phyloP scores from a whole-genome alignment of 2,888 invertebrate species.

The Perizoma affinitatum region DNA sequence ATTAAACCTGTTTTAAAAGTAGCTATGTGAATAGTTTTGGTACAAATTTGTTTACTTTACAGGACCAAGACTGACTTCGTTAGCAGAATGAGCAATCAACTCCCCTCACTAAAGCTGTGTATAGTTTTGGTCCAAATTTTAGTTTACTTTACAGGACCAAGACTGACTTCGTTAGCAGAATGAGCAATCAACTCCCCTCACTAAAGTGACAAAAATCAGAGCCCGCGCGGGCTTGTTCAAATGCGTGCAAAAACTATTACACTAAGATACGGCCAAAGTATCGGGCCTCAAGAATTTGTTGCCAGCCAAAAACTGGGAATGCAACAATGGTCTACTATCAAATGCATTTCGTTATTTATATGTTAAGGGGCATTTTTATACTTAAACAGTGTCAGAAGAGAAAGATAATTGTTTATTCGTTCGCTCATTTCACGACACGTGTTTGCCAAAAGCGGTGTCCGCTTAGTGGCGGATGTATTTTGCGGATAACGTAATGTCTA shows the following conservation, averaged over 20 bases:
- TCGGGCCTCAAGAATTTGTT: constrained; percentile 52
- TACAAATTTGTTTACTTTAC: not conserved
- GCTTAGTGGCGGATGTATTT: no score
- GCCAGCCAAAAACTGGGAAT: constrained; percentile 63
- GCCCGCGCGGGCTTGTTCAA: constrained; percentile 25
- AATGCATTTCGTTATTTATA: constrained; percentile 52
- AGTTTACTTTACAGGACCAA: constrained; percentile 11
- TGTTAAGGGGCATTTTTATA: constrained; percentile 33
- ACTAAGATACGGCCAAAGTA: constrained; percentile 31
- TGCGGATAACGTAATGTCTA: no score
- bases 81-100: not conserved
- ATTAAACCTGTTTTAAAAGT: no score
- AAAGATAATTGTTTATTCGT: constrained; percentile 1
- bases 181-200: constrained; percentile 5
- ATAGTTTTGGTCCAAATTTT: no score
- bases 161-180: constrained; percentile 3
- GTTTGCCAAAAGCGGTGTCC: not conserved
- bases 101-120: constrained; percentile 23
- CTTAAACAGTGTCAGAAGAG: constrained; percentile 41
- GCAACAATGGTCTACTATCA: constrained; percentile 67
- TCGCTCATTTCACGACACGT: not conserved
- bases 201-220: constrained; percentile 36
- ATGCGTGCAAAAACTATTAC: constrained; percentile 38
- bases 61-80: constrained; percentile 17
- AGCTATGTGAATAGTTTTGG: no score